Evolutionary conservation across 2,797 vertebrate species (phyloP), one percentile per base, ranked within the genome.

Genomic region (Gymnodraco acuticeps): DNA sequence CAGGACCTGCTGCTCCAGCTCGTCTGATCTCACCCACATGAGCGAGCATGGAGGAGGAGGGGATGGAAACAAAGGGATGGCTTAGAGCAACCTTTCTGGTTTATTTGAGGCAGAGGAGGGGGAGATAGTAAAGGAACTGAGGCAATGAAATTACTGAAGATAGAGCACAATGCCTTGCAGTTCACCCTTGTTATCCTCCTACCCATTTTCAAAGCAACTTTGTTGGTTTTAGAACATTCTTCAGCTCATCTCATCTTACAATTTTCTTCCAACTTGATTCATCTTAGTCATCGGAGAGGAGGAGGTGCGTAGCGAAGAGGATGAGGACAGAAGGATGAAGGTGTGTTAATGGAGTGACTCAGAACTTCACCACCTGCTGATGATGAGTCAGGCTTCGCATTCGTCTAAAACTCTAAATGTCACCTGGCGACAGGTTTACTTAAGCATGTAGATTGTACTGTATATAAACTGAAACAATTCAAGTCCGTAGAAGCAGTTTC

Each of bases 1-100:
- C 96, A 94, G 90, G 95, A 89, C 47, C 89, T 97, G 53, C 95
- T 98, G 56, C 82, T 96, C 55, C 91, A 95, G 74, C 93, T 97
- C 55, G 86, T 96, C 50, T 96, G 94, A 92, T 83, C 75, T 43
- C 64, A 8, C 7, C 41, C 15, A 13, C 43, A 42, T 23, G 50
- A 14, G 12, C 20, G 55, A 67, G 68, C 47, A 46, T 59, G 70
- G 2, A 54, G 59, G 70, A 15, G 7, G 19, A 50, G 56, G 53
- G 59, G 54, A 53, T 1, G 43, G 27, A 72, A 27, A 69, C 58
- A 58, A 64, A 66, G 27, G 12, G 31, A 53, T 42, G 64, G 70
- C 56, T 77, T 19, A 3, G 41, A 69, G 53, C 81, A 56, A 67
- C 41, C 64, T 15, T 64, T 69, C 59, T 72, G 13, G 38, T 27